A percentile compares a stretch with the other conserved stretches of the same genome.
Evolutionary conservation across 2,888 invertebrate species (phyloP).

Genomic region (Caenorhabditis zanzibari): DNA sequence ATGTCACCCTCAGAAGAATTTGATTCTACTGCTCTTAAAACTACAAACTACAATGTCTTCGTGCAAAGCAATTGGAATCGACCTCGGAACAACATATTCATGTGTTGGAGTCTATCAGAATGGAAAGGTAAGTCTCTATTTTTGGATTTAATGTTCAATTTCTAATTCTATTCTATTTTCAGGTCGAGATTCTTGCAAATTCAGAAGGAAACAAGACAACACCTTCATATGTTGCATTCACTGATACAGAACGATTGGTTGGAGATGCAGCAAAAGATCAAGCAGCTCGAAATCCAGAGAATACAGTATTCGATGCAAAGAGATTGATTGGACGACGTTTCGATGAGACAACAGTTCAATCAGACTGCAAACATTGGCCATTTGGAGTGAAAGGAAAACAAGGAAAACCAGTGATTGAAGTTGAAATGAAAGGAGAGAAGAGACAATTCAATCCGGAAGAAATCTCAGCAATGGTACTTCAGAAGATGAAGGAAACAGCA

Average conservation of each 20-base stretch:
- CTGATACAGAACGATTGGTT: slow-evolving; percentile 85
- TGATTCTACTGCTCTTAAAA: slow-evolving; percentile 60
- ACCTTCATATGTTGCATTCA: slow-evolving; percentile 87
- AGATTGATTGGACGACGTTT: slow-evolving; percentile 85
- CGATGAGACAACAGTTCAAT: slow-evolving; percentile 84
- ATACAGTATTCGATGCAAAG: slow-evolving; percentile 81
- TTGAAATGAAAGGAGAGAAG: slow-evolving; percentile 91
- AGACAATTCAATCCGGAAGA: slow-evolving; percentile 86
- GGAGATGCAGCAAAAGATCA: slow-evolving; percentile 86
- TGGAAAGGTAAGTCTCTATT: slow-evolving; percentile 27
- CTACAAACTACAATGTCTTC: slow-evolving; percentile 68
- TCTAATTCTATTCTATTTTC: slow-evolving; percentile 32
- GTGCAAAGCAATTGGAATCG: slow-evolving; percentile 76
- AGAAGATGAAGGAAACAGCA: slow-evolving; percentile 84
- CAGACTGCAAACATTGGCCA: slow-evolving; percentile 83
- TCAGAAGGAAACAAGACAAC: slow-evolving; percentile 88
- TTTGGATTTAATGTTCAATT: slow-evolving; percentile 83
- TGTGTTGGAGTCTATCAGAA: slow-evolving; percentile 37
- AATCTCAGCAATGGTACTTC: slow-evolving; percentile 82
- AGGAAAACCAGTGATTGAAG: slow-evolving; percentile 85
- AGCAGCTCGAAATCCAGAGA: slow-evolving; percentile 85
- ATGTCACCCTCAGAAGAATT: slow-evolving; percentile 47
- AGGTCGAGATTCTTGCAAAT: slow-evolving; percentile 85
- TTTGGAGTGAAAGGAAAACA: slow-evolving; percentile 78
- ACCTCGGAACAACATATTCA: slow-evolving; percentile 73